Base-by-base conservation (phyloP, 1,140 invertebrate species). In the Philaenus spumarius region DNA sequence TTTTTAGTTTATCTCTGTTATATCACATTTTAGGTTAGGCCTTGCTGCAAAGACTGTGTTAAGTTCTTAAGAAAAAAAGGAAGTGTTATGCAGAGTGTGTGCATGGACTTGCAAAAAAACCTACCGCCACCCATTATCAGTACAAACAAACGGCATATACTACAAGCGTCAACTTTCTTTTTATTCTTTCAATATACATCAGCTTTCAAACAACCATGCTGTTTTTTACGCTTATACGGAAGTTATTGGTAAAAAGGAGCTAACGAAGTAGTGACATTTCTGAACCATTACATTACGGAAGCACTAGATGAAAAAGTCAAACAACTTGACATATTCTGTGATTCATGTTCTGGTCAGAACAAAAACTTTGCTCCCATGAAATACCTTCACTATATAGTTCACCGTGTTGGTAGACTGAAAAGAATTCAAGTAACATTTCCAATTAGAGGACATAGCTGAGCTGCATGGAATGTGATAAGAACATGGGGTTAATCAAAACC, bases 301-400 rank as follows among this genome's bases (percentile, higher is more conserved):
- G n/a, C n/a, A n/a, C n/a, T n/a, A n/a, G n/a, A n/a, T n/a, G n/a
- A n/a, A n/a, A n/a, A n/a, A n/a, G n/a, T n/a, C n/a, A n/a, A n/a
- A n/a, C n/a, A n/a, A n/a, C n/a, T n/a, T n/a, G n/a, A n/a, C 23
- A 40, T 23, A 15, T 55, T 55, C 42, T 34, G 35, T 2, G 52
- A 55, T 24, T 55, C 34, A 4, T 55, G 52, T 42, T 40, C 22
- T 30, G 54, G 54, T 1, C 54, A 56, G 23, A 56, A 56, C 35
- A 56, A 56, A 26, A 56, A 56, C 35, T 30, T 45, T 26, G 58
- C 30, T 15, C 2, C 62, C 9, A 42, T 63, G 42, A 34, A 52
- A 51, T 57, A 58, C 12, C 5, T 64, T 6, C 61, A 62, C 24
- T 62, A 65, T 54, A n/a, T 63, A 14, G 55, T 65, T 39, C 62